Evolutionary conservation across 2,888 invertebrate species (phyloP), one percentile per base, ranked within the genome.

Genomic region (Halictus quadricinctus): DNA sequence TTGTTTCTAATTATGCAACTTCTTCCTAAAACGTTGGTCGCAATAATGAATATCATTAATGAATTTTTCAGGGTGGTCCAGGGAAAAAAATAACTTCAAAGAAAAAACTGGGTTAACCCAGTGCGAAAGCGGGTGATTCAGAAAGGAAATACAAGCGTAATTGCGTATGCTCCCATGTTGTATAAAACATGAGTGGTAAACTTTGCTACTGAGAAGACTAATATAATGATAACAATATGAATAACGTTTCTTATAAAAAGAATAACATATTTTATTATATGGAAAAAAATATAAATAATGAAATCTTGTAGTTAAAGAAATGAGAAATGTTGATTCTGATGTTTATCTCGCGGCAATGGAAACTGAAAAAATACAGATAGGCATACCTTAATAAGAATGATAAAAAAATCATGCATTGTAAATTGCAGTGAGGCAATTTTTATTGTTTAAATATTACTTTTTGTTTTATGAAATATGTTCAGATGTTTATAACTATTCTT

Each of bases 81-180:
- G 95, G 95, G 94, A 95, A 95, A 93, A 36, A 96, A 96, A 95
- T 96, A 96, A 96, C 95, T 90, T 90, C 91, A 81, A 93, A 91
- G 88, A 92, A 91, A 87, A 93, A 92, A 85, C 90, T 92, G 86
- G 93, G 90, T 87, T 93, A 91, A 92, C 81, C 87, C 88, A 88
- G 80, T 80, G 36, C 72, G 64, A 83, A 73, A 76, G 73, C 84
- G 80, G 81, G 76, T 76, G 84, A 36, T 88, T 87, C 84, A 83
- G 79, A 83, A 84, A 70, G 84, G 87, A 87, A 83, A 91, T 91
- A 85, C 86, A 92, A 83, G 86, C 91, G 86, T 91, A 90, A 90
- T 89, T 87, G 87, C 88, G 91, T 89, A 88, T 84, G 84, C 87
- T 88, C 87, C 89, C 88, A 91, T 89, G 89, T 88, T 84, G 79